Evolutionary conservation across 2,888 invertebrate genomes (phyloP).

Genomic region (Gastracanthus pulcherrimus): DNA sequence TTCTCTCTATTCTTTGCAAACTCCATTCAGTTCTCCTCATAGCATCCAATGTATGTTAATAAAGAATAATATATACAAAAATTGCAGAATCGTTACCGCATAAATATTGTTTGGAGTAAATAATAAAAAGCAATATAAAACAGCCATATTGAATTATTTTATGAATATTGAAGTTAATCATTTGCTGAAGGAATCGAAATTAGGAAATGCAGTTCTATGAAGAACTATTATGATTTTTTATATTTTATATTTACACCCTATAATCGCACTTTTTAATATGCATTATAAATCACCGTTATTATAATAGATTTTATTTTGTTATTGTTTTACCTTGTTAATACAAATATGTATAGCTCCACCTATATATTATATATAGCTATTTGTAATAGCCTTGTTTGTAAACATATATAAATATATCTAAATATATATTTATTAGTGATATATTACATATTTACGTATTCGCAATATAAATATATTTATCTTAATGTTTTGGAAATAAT

Average conservation of each 20-base stretch:
- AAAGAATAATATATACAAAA: no score
- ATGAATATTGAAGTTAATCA: no score
- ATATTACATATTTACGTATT: slow-evolving; percentile 54
- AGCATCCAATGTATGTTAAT: no score
- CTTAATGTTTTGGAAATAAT: slow-evolving; percentile 70
- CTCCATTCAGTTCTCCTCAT: no score
- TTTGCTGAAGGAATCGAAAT: slow-evolving; percentile 21
- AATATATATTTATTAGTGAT: slow-evolving; percentile 57
- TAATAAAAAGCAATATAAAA: no score
- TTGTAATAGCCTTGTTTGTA: slow-evolving; percentile 53
- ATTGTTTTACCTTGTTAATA: slow-evolving; percentile 53
- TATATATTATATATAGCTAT: slow-evolving; percentile 45
- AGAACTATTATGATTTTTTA: slow-evolving; percentile 24
- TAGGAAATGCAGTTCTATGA: background rate
- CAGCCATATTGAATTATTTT: no score
- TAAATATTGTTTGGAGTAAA: no score
- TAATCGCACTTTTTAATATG: slow-evolving; percentile 51
- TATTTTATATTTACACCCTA: slow-evolving; percentile 32
- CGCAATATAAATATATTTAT: slow-evolving; percentile 63
- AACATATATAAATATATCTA: slow-evolving; percentile 47
- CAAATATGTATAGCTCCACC: slow-evolving; percentile 40
- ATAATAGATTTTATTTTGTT: slow-evolving; percentile 54
- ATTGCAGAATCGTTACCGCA: no score
- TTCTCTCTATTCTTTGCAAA: no score
- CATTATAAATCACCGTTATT: slow-evolving; percentile 49